Evolutionary conservation across 2,113 vertebrate genomes (phyloP).

Genomic region (Paradoxurus hermaphroditus): DNA sequence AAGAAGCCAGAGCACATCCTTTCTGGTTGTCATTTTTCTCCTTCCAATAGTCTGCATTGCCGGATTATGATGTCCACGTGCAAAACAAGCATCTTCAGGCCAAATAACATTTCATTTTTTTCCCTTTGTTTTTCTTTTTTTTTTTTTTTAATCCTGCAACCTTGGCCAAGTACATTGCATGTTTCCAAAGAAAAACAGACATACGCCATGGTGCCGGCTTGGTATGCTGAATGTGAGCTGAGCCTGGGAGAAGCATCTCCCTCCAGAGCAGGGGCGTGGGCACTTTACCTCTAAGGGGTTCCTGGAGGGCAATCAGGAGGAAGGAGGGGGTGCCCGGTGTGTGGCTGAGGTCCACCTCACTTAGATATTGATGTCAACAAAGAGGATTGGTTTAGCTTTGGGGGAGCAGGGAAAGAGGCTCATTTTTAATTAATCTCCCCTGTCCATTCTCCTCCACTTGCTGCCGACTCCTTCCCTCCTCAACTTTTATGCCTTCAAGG

Average conservation of each 20-base stretch:
- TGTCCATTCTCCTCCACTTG: neutral
- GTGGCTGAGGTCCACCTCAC: neutral
- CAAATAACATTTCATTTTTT: neutral
- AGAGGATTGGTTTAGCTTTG: neutral
- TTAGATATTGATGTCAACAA: neutral
- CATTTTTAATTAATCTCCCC: neutral
- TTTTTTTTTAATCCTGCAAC: neutral
- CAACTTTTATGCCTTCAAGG: neutral
- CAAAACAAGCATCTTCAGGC: neutral
- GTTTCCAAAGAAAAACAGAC: slow-evolving; percentile 36
- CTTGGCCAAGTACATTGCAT: neutral
- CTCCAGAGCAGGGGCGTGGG: neutral
- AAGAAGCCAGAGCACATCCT: neutral
- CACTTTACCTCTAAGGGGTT: fast-evolving
- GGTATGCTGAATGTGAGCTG: neutral
- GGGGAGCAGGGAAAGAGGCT: neutral
- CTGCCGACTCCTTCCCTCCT: neutral
- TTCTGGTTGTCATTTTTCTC: neutral
- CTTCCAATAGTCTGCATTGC: neutral
- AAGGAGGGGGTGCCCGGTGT: neutral
- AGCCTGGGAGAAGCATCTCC: neutral
- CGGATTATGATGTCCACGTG: neutral
- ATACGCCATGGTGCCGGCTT: neutral
- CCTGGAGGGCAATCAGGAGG: neutral
- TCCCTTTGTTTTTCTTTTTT: neutral